Evolutionary conservation across 2,888 invertebrate genomes (phyloP), one percentile per base, ranked within the genome.

Genomic region (Tiphia femorata): DNA sequence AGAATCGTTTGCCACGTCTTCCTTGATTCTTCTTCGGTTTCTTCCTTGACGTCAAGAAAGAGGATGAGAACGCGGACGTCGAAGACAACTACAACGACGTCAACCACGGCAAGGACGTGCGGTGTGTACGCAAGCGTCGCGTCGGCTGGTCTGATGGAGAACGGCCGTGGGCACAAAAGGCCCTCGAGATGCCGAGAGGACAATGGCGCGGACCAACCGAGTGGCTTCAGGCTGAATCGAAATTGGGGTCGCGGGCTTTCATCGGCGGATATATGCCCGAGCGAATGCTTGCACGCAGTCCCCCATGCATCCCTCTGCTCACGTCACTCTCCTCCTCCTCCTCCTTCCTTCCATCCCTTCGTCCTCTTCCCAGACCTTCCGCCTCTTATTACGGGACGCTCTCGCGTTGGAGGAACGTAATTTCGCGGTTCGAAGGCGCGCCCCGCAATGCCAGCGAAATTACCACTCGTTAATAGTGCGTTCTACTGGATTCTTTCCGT

Each of bases 181-280:
- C 48, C 38, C 59, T 66, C 64, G 61, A 70, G 64, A 58, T 63
- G 59, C 60, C 40, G 42, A n/a, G n/a, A n/a, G 61, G 70, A 72
- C 64, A 71, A 72, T 70, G 70, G 62, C 12, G 52, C 62, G 54
- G n/a, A n/a, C n/a, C n/a, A n/a, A n/a, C 44, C 60, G 62, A 67
- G 59, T 58, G 58, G 48, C 48, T 35, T 35, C 33, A 41, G 56
- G 50, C 54, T 64, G 58, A 70, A 71, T 71, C 59, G 67, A 59
- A 67, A 71, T 71, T 70, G 65, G 58, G 72, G 65, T 72, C 70
- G 63, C 44, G 58, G 58, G 62, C 67, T 67, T 61, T 69, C 64
- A 72, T 59, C 53, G 57, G 19, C 33, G 64, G 61, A 62, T 66
- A 51, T 57, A 58, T 33, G 48, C 44, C 41, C 58, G 6, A 25